These are phyloP conservation scores for Malurus leucopterus DNA, from an alignment of 2,797 vertebrate genomes.

Conservation along the genomic window DNA sequence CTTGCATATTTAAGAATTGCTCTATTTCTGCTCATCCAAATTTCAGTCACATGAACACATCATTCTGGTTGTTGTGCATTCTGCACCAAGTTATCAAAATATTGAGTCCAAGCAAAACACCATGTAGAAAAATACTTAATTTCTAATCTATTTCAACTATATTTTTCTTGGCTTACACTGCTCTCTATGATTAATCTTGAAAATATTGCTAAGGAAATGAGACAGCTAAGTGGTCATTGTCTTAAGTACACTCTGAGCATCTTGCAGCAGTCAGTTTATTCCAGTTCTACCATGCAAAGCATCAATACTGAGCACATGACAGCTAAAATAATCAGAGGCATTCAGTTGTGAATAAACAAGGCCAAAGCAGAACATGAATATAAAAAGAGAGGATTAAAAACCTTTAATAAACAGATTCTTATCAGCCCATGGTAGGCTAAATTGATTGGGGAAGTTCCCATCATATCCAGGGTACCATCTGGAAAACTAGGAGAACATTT, in stretches of 20 bases:
- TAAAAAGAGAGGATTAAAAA: not conserved
- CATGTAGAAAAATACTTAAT: not conserved
- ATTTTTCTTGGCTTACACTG: not conserved
- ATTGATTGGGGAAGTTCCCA: not conserved
- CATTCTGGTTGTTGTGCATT: not conserved
- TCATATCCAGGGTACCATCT: not conserved
- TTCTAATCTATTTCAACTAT: not conserved
- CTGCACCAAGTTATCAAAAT: not conserved
- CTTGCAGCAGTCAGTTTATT: not conserved
- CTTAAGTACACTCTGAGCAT: not conserved
- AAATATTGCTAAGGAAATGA: constrained; percentile 15
- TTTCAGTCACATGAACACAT: not conserved
- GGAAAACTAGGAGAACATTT: not conserved
- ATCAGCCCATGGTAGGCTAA: not conserved
- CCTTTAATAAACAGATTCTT: constrained; percentile 3
- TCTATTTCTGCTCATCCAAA: not conserved
- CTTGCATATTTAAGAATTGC: not conserved
- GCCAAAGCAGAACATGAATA: not conserved
- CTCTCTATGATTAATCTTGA: not conserved
- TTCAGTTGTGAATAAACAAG: constrained; percentile 6
- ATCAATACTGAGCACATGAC: not conserved
- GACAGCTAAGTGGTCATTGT: not conserved
- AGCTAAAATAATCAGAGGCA: constrained; percentile 35
- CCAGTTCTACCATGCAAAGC: not conserved
- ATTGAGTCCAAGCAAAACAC: not conserved